Base-by-base conservation (phyloP, 2,888 invertebrate species). In the Caenorhabditis angaria region DNA sequence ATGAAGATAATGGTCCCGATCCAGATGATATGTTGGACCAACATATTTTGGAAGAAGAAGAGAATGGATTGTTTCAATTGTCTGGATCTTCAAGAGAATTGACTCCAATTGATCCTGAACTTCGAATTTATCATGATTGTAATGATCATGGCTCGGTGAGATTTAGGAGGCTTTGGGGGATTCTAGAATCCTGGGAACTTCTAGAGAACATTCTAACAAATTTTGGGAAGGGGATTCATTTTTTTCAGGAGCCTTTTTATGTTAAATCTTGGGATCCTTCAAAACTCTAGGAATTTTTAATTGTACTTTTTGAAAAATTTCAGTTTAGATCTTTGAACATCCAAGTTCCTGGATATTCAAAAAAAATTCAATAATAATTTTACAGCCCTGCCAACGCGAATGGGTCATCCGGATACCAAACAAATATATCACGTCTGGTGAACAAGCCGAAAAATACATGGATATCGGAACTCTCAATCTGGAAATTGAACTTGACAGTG, bases 101-200 rank as follows among this genome's bases (percentile, higher is more conserved):
- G 53, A 83, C 85, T n/a, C 78, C 78, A 56, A 87, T 87, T 61
- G 87, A 87, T 54, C 86, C 87, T 10, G 80, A 83, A 48, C 50
- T 87, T 32, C 70, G 84, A 53, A 85, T 87, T 57, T 86, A 84
- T 67, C 85, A 86, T 65, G 76, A 82, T 64, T 87, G 87, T 68
- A 82, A 81, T 68, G 82, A 85, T 61, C 77, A 81, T 56, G 76
- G 80, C 57, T 81, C 64, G 65, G 85, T 85, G 28, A 60, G 74
- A 35, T n/a, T n/a, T n/a, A n/a, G n/a, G n/a, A n/a, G n/a, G n/a
- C n/a, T n/a, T n/a, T n/a, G n/a, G n/a, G n/a, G n/a, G n/a, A n/a
- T n/a, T n/a, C n/a, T n/a, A n/a, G n/a, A n/a, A n/a, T n/a, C n/a
- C n/a, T n/a, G n/a, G n/a, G n/a, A n/a, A n/a, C n/a, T n/a, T n/a